Evolutionary conservation across 2,888 invertebrate genomes (phyloP).

Genomic region (Parnassius smintheus): DNA sequence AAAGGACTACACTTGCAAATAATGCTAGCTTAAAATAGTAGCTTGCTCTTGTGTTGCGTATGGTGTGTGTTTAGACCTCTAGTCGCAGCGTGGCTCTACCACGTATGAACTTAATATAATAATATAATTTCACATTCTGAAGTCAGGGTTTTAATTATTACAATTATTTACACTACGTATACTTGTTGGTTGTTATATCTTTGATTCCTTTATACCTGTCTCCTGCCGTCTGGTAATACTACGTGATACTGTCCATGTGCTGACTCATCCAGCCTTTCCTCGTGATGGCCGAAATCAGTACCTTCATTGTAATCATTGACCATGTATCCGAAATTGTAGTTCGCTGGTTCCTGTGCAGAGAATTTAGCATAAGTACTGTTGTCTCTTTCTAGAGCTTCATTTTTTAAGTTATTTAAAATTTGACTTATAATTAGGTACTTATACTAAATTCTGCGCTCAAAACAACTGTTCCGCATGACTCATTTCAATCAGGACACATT

Average conservation of each 20-base stretch:
- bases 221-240: constrained; percentile 84
- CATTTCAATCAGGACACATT: no score
- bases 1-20: no score
- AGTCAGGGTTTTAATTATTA: no score
- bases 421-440: constrained; percentile 27
- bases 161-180: no score
- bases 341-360: constrained; percentile 80
- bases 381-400: background rate
- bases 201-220: constrained; percentile 63
- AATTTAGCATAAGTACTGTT: constrained; percentile 50
- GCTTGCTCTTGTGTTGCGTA: no score
- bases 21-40: no score
- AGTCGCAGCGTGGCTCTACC: no score
- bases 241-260: constrained; percentile 84
- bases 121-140: no score
- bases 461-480: no score
- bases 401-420: background rate
- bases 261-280: constrained; percentile 81
- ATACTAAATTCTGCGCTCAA: constrained; percentile 30
- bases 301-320: constrained; percentile 83
- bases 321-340: constrained; percentile 85
- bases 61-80: no score
- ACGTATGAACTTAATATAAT: no score
- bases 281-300: constrained; percentile 84
- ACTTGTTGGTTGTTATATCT: background rate